A percentile compares a stretch with the other conserved stretches of the same genome.
phyloP scores from a whole-genome alignment of 2,113 vertebrate genomes.

The Phaethornis superciliosus region DNA sequence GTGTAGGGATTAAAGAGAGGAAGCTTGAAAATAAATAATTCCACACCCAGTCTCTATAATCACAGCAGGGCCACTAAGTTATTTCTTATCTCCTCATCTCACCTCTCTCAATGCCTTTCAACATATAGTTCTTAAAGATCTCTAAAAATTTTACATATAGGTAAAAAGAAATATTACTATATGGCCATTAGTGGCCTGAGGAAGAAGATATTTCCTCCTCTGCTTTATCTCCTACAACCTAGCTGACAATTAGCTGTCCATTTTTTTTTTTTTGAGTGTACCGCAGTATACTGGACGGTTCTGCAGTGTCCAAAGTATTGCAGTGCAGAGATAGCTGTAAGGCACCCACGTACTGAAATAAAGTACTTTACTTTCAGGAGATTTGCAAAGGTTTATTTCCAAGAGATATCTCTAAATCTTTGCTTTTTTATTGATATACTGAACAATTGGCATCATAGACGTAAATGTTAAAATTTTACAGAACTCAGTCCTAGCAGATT shows the following conservation, averaged over 20 bases:
- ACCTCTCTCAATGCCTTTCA: not conserved
- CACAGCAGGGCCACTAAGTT: not conserved
- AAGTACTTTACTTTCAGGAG: not conserved
- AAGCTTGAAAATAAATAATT: not conserved
- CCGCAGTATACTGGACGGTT: not conserved
- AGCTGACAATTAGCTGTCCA: not conserved
- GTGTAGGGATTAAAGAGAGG: not conserved
- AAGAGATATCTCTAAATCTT: not conserved
- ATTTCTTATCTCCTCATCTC: not conserved
- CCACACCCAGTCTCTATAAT: not conserved
- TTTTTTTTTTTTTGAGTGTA: not conserved
- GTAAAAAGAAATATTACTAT: not conserved
- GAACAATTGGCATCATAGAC: not conserved
- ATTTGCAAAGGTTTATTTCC: not conserved
- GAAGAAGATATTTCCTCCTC: not conserved
- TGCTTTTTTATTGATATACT: not conserved
- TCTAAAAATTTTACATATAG: not conserved
- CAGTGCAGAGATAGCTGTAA: not conserved
- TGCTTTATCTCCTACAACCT: not conserved
- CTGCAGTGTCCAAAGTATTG: not conserved
- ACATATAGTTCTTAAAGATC: not conserved
- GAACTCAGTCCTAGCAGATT: not conserved
- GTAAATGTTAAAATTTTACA: not conserved
- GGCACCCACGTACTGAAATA: not conserved
- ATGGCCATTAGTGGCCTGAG: not conserved